phyloP scores from a whole-genome alignment of 2,113 vertebrate genomes.

The Myrmecophaga tridactyla region DNA sequence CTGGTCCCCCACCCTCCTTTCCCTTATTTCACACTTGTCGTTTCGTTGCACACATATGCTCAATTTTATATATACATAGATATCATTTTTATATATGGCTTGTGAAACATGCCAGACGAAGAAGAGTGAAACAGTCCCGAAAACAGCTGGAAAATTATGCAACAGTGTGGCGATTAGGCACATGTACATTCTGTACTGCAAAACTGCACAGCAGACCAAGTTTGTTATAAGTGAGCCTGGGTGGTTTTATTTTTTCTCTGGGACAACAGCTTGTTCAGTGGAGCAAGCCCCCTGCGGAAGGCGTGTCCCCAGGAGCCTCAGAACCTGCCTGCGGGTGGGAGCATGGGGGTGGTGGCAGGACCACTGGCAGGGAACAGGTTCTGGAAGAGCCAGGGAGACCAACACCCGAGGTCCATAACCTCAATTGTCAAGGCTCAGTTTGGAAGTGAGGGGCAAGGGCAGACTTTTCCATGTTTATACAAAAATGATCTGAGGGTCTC shows the following conservation, averaged over 20 bases:
- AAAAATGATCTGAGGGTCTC: background rate
- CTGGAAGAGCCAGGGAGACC: background rate
- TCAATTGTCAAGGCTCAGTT: background rate
- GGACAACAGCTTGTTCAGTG: conserved; percentile 53
- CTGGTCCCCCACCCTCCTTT: conserved; percentile 22
- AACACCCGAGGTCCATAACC: background rate
- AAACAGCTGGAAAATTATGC: conserved; percentile 83
- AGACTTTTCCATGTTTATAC: background rate
- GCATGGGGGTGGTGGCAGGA: rapidly evolving
- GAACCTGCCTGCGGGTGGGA: background rate
- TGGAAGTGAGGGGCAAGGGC: background rate
- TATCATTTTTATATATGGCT: conserved; percentile 65
- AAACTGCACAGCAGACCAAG: conserved; percentile 77
- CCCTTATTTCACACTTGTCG: conserved; percentile 14
- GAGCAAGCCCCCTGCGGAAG: conserved; percentile 44
- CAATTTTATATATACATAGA: conserved; percentile 58
- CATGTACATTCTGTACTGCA: conserved; percentile 72
- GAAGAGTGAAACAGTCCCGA: conserved; percentile 72
- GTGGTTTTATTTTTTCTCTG: conserved; percentile 40
- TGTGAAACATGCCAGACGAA: conserved; percentile 77
- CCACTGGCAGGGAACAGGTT: background rate
- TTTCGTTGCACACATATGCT: conserved; percentile 63
- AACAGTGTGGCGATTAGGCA: conserved; percentile 78
- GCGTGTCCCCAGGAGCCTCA: background rate
- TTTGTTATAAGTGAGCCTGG: conserved; percentile 50